These are phyloP conservation scores for Lasioglossum vierecki DNA, from an alignment of 2,888 invertebrate genomes.

Conservation along the genomic window DNA sequence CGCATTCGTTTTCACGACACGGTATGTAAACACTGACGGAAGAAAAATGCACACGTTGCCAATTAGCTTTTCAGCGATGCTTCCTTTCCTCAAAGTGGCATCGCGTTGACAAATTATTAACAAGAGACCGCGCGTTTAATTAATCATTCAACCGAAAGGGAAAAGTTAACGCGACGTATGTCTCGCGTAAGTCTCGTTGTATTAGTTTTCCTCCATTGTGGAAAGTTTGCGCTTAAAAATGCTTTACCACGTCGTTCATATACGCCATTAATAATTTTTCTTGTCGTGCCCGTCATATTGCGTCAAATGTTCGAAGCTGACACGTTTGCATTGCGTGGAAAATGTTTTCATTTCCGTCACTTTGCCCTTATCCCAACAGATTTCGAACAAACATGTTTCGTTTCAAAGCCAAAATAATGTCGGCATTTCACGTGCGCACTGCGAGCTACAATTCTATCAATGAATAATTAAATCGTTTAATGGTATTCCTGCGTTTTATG, in stretches of 20 bases:
- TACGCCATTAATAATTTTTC: not conserved
- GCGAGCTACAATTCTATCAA: not conserved
- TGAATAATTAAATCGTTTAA: not conserved
- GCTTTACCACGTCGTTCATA: not conserved
- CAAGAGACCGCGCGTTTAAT: not conserved
- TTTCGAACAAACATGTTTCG: not conserved
- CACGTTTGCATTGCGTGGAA: not conserved
- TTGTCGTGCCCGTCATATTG: not conserved
- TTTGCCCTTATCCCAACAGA: not conserved
- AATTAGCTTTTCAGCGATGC: not conserved
- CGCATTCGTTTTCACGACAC: not conserved
- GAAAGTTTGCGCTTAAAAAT: not conserved
- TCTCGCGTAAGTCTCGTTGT: not conserved
- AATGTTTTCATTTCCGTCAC: not conserved
- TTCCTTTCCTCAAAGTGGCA: not conserved
- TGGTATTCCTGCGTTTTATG: not conserved
- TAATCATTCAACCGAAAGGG: conserved; percentile 1
- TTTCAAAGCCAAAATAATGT: not conserved
- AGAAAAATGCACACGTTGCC: not conserved
- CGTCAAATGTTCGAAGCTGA: not conserved
- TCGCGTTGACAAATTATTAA: not conserved
- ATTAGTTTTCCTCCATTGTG: not conserved
- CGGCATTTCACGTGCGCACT: not conserved
- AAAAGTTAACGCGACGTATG: not conserved
- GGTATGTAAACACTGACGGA: not conserved